Evolutionary conservation across 2,113 vertebrate species (phyloP), one percentile per base, ranked within the genome.

Genomic region (Rhinichthys klamathensis): DNA sequence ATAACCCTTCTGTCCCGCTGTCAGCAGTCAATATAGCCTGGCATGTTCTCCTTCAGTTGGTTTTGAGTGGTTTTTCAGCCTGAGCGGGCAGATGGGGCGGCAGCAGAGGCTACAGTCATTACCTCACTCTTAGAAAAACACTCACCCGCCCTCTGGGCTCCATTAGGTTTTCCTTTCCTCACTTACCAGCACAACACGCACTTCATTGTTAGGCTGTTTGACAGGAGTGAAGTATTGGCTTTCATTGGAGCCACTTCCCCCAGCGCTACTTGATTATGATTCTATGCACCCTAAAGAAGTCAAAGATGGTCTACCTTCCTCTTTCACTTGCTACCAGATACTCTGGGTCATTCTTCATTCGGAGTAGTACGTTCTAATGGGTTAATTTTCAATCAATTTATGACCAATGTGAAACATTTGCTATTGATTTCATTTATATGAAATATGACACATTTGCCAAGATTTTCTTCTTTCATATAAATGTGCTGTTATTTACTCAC

Each of bases 31-130:
- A 41, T 25, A 58, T 18, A 58, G 30, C 49, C 81, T 72, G 65
- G 32, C 15, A 58, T 12, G 65, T 72, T 83, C 65, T 83, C 27
- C 81, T n/a, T 83, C 49, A 73, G 67, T 83, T 72, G 80, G 30
- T 72, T 41, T 41, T 82, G 81, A 83, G 49, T 41, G 67, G 21
- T 65, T 82, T 58, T 86, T 67, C 44, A 61, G 85, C 44, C 23
- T 54, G 70, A 65, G 70, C 49, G 56, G 69, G 30, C 30, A 61
- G 78, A 60, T 35, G 80, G 65, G 84, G 35, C 56, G 18, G 61
- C 11, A n/a, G 13, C 67, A 73, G 84, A 81, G 77, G 79, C 65
- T 75, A 86, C 58, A 86, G 56, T 61, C 85, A 86, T 86, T 60
- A 86, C 54, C 56, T 85, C 77, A 80, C 69, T 85, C 84, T 58